phyloP scores from a whole-genome alignment of 2,113 vertebrate genomes.

The Hucho hucho region DNA sequence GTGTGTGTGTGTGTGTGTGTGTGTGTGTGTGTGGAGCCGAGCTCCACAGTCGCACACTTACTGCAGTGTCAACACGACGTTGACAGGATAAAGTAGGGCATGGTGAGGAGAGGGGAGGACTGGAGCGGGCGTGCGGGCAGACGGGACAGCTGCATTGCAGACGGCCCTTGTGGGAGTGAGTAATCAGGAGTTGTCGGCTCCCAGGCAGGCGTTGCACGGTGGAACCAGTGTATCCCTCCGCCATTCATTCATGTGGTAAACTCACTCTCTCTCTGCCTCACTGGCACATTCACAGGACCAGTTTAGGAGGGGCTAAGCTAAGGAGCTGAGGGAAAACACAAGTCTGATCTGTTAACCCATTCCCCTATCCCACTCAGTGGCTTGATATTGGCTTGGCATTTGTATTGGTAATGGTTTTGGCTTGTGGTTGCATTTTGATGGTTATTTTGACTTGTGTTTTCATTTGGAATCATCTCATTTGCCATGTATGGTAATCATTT shows the following conservation, averaged over 20 bases:
- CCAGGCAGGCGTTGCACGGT: constrained; percentile 36
- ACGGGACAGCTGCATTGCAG: constrained; percentile 92
- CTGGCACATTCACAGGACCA: constrained; percentile 72
- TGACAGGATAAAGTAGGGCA: constrained; percentile 83
- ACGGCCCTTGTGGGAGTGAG: constrained; percentile 77
- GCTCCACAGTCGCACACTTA: constrained; percentile 58
- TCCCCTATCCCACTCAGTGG: constrained; percentile 15
- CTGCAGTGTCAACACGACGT: constrained; percentile 66
- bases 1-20: constrained; percentile 40
- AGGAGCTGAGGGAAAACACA: constrained; percentile 45
- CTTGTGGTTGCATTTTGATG: no score
- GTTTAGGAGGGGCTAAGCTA: constrained; percentile 50
- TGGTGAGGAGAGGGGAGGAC: constrained; percentile 26
- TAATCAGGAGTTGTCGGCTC: constrained; percentile 34
- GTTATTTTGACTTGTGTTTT: no score
- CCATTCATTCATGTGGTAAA: constrained; percentile 66
- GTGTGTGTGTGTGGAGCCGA: constrained; percentile 29
- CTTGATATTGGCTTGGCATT: not conserved
- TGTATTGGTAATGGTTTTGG: no score
- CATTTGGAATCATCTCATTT: no score
- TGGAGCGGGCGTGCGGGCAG: constrained; percentile 49
- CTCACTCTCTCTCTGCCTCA: constrained; percentile 40
- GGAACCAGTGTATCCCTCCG: constrained; percentile 65
- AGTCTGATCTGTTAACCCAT: constrained; percentile 60
- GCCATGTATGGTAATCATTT: no score